phyloP scores from a whole-genome alignment of 2,888 invertebrate species.

The Drosophila pseudotakahashii region DNA sequence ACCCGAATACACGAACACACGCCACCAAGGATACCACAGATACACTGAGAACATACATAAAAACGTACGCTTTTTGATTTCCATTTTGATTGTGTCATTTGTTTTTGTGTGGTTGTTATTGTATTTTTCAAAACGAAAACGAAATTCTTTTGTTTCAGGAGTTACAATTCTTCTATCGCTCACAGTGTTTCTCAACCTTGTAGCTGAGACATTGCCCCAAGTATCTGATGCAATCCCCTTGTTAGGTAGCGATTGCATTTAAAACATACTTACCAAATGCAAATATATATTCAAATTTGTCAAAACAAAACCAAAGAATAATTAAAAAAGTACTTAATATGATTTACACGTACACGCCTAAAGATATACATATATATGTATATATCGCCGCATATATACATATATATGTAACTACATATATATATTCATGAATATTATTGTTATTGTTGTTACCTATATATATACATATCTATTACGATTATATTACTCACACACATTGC shows the following conservation, averaged over 20 bases:
- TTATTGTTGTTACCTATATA: constrained; percentile 79
- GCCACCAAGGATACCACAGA: constrained; percentile 19
- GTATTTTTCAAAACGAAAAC: constrained; percentile 73
- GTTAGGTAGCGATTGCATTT: constrained; percentile 93
- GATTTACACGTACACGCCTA: constrained; percentile 81
- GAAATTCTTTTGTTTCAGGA: constrained; percentile 90
- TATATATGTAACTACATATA: constrained; percentile 72
- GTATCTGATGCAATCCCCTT: constrained; percentile 99
- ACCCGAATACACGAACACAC: constrained; percentile 19
- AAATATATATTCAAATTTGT: constrained; percentile 83
- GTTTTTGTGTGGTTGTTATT: constrained; percentile 67
- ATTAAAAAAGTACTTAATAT: constrained; percentile 78
- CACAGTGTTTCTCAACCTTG: constrained; percentile 99
- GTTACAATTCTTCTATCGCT: constrained; percentile 99
- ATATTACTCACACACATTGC: constrained; percentile 80
- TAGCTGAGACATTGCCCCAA: constrained; percentile 99
- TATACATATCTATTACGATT: constrained; percentile 79
- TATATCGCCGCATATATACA: constrained; percentile 75
- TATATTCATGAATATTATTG: constrained; percentile 81
- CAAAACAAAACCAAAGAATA: constrained; percentile 66
- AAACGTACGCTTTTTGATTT: constrained; percentile 60
- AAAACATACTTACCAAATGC: constrained; percentile 79
- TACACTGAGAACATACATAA: constrained; percentile 54
- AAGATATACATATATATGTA: constrained; percentile 58
- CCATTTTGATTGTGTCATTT: constrained; percentile 66